Base-by-base conservation (phyloP, 1,140 invertebrate genomes). In the Drepana arcuata region DNA sequence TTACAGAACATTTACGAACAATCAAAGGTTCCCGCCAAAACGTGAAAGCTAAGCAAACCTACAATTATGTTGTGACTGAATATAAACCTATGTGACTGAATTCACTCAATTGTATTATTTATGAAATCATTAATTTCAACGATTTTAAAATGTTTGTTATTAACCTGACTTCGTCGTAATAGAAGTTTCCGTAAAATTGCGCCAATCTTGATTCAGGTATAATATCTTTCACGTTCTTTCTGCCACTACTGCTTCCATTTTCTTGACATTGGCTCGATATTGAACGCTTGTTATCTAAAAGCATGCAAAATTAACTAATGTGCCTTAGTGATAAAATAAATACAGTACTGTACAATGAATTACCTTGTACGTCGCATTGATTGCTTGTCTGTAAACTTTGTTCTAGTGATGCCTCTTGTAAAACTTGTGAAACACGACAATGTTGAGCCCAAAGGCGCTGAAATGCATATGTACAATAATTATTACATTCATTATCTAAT, bases 391-490 rank as follows among this genome's bases (percentile, higher is more conserved):
- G 64, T 16, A 57, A 45, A 43, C 34, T 52, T 34, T 52, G 55
- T 16, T 72, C 66, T 38, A 44, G 36, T 14, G 56, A 35, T 14
- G 61, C 47, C 16, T 81, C 73, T 45, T 74, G 73, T 16, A 81
- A 48, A 14, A 73, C 66, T 71, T 78, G 71, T 5, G 73, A 71
- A 32, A 81, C 47, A 31, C 70, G 66, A 49, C 70, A 81, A 41
- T 79, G 70, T 35, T 77, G 72, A 59, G 72, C 59, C 73, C 66
- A 79, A 33, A 81, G 74, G 54, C 77, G 77, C 77, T 81, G 56
- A 21, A 61, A 68, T 21, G 9, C n/a, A n/a, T n/a, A n/a, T n/a
- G n/a, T n/a, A n/a, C n/a, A n/a, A n/a, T n/a, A n/a, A n/a, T n/a
- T n/a, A n/a, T n/a, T n/a, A n/a, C n/a, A n/a, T n/a, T n/a, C n/a